Evolutionary conservation across 2,797 vertebrate genomes (phyloP), one percentile per base, ranked within the genome.

Genomic region (Hapalemur alaotrensis): DNA sequence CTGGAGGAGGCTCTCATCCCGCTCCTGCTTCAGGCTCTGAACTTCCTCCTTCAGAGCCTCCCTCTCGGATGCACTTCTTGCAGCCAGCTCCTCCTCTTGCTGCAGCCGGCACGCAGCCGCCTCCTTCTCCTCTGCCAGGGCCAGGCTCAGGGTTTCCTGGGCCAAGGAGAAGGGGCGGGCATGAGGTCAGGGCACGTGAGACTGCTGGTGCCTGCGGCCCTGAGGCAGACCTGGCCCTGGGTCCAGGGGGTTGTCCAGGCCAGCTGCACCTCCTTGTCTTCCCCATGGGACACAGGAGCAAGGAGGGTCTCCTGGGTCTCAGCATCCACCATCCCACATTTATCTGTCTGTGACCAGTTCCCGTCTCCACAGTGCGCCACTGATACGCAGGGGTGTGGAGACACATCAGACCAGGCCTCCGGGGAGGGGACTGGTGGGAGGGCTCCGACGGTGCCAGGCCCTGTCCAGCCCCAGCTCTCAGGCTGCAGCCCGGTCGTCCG

Each of bases 31-130:
- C 90, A 99, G 95, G 95, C 96, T 97, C 96, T 96, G 96, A 65
- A 99, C 97, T 72, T 99, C 98, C 83, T 98, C 98, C 57, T 98
- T 98, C 96, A 99, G 98, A 93, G 98, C 98, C 97, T 99, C 98
- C 82, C 98, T 98, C 93, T 99, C 98, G 28, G 97, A 97, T 46
- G 98, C 97, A 46, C 94, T 97, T 75, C 92, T 98, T n/a, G 96
- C 97, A 43, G 94, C 95, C 90, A 98, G 97, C 93, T 99, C 98
- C 54, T 96, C 98, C 93, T 99, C 98, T 57, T 97, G 97, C 30
- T 97, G 98, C 97, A 99, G 97, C 95, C 97, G 98, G 82, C 97
- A 97, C 50, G 98, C 97, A 0, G 98, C 97, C 65, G 97, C 98
- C 94, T 99, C 98, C 95, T 97, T 98, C 97, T 99, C 98, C 43